Evolutionary conservation across 1,140 invertebrate species (phyloP).

Genomic region (Schlechtendalia chinensis): DNA sequence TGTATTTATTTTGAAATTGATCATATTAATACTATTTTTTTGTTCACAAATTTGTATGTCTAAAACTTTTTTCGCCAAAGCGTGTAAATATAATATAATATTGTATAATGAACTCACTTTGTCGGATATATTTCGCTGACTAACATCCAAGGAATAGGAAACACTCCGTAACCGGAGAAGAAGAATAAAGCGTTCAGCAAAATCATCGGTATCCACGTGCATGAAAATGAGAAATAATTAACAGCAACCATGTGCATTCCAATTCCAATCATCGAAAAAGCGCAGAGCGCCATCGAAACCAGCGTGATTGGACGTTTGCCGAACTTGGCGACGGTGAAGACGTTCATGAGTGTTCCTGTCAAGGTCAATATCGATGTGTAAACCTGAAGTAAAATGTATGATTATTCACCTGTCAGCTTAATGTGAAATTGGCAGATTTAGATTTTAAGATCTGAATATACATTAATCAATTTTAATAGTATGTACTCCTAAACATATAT

Average conservation of each 20-base stretch:
- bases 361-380: conserved; percentile 29
- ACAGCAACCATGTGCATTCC: conserved; percentile 28
- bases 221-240: conserved; percentile 4
- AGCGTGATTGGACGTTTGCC: conserved; percentile 50
- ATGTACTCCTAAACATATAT: too few species aligned
- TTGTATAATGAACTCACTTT: conserved; percentile 51
- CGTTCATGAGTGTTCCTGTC: conserved; percentile 44
- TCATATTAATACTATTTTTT: too few species aligned
- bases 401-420: neutral
- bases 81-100: too few species aligned
- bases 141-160: conserved; percentile 54
- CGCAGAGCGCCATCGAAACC: conserved; percentile 23
- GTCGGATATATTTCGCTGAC: conserved; percentile 54
- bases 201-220: conserved; percentile 48
- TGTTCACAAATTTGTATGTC: too few species aligned
- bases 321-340: conserved; percentile 29
- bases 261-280: conserved; percentile 35
- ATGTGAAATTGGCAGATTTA: too few species aligned
- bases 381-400: conserved; percentile 3
- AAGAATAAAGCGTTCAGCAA: conserved; percentile 36
- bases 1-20: too few species aligned
- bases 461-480: too few species aligned
- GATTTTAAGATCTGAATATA: too few species aligned
- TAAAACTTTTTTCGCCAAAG: too few species aligned
- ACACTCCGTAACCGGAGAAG: conserved; percentile 37